Conservation (phyloP, 2,888 invertebrate genomes). For the Agrochola macilenta region DNA sequence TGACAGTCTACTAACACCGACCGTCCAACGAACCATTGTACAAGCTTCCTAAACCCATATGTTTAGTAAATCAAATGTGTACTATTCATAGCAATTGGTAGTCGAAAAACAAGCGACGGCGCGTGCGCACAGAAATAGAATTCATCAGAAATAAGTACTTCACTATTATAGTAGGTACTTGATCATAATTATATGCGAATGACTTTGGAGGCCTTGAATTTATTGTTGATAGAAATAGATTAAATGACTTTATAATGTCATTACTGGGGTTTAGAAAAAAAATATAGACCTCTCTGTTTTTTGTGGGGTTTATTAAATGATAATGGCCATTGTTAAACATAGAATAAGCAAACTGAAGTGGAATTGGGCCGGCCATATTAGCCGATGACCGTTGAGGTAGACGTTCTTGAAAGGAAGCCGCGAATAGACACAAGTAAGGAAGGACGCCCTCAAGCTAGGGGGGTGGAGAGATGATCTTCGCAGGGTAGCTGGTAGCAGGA, state of each 20-base stretch:
- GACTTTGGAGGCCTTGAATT: conserved; percentile 25
- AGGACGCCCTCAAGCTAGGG: not conserved
- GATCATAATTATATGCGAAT: conserved; percentile 19
- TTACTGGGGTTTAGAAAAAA: not conserved
- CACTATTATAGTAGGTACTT: conserved; percentile 9
- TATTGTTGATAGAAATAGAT: conserved; percentile 9
- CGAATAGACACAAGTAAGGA: no score
- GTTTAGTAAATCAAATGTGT: conserved; percentile 45
- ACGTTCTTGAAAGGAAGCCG: not conserved
- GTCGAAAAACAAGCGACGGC: conserved; percentile 47
- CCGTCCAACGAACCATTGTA: not conserved
- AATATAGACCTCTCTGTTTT: not conserved
- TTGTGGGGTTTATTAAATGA: not conserved
- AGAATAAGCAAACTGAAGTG: not conserved
- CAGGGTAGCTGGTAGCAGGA: not conserved
- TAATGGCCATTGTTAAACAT: not conserved
- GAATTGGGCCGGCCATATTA: not conserved
- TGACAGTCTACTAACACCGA: not conserved
- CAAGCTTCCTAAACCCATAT: conserved; percentile 7
- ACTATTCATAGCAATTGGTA: conserved; percentile 39
- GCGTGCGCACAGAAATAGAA: conserved; percentile 48
- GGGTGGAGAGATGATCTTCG: no score
- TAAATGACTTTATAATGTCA: not conserved
- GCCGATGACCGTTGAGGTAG: no score
- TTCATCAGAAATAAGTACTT: conserved; percentile 19